Evolutionary conservation across 2,888 invertebrate genomes (phyloP).

Genomic region (Halictus ligatus): DNA sequence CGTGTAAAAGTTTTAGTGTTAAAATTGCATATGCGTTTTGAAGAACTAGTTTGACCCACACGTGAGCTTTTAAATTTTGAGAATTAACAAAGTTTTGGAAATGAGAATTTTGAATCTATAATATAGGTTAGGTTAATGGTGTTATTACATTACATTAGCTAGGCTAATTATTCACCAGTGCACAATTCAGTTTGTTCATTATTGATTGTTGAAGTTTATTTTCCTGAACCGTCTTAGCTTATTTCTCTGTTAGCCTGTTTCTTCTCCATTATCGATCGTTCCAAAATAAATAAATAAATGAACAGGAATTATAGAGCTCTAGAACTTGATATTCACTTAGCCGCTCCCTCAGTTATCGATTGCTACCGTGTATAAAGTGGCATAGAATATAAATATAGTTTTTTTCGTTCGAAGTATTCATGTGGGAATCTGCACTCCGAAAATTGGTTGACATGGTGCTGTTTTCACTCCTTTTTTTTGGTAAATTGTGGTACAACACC

Average conservation of each 20-base stretch:
- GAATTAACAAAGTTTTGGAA: neutral
- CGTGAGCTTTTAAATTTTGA: neutral
- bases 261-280: neutral
- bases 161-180: no score
- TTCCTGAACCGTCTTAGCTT: no score
- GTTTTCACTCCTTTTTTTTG: neutral
- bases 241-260: neutral
- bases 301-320: neutral
- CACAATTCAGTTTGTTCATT: no score
- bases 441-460: neutral
- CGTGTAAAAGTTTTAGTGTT: no score
- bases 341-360: neutral
- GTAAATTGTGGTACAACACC: neutral
- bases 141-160: no score
- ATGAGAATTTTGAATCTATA: neutral
- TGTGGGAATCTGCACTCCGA: neutral
- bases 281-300: neutral
- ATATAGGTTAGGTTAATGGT: no score
- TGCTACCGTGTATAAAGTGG: neutral
- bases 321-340: neutral
- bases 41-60: no score
- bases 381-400: neutral
- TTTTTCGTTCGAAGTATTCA: neutral
- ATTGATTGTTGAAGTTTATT: no score
- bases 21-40: no score